Evolutionary conservation across 2,797 vertebrate species (phyloP).

Genomic region (Gobionotothen gibberifrons): DNA sequence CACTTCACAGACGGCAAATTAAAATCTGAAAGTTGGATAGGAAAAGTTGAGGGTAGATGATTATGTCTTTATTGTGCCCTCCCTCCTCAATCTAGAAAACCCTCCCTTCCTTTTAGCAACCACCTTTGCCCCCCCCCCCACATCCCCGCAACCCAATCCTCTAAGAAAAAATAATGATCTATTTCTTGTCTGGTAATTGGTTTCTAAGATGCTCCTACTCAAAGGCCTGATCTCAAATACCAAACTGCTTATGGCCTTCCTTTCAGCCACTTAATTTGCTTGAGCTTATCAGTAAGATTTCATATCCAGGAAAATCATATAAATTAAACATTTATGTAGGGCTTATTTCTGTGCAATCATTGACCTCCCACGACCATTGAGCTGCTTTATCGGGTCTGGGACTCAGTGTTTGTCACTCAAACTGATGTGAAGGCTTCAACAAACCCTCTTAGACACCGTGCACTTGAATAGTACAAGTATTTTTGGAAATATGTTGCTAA

Average conservation of each 20-base stretch:
- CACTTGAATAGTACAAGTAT: constrained; percentile 31
- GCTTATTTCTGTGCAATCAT: constrained; percentile 75
- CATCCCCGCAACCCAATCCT: constrained; percentile 70
- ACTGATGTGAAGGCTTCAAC: constrained; percentile 43
- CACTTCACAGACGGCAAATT: constrained; percentile 97
- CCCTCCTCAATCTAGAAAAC: constrained; percentile 83
- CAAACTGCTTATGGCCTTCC: constrained; percentile 75
- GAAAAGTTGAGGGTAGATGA: constrained; percentile 89
- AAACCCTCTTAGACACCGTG: constrained; percentile 18
- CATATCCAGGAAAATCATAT: constrained; percentile 84
- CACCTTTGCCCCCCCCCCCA: constrained; percentile 76
- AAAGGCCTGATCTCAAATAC: constrained; percentile 80
- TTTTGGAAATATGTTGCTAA: constrained; percentile 1
- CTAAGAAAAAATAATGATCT: constrained; percentile 87
- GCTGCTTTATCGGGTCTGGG: constrained; percentile 46
- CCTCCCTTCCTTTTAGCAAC: constrained; percentile 82
- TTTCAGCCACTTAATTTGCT: constrained; percentile 85
- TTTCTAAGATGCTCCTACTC: constrained; percentile 87
- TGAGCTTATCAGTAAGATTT: constrained; percentile 84
- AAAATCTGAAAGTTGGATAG: constrained; percentile 90
- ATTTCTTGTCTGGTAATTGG: constrained; percentile 90
- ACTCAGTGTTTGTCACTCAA: constrained; percentile 67
- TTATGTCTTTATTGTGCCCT: constrained; percentile 90
- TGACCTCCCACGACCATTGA: constrained; percentile 69
- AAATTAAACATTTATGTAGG: constrained; percentile 82